Evolutionary conservation across 2,888 invertebrate species (phyloP).

Genomic region (Chironomus tentans): DNA sequence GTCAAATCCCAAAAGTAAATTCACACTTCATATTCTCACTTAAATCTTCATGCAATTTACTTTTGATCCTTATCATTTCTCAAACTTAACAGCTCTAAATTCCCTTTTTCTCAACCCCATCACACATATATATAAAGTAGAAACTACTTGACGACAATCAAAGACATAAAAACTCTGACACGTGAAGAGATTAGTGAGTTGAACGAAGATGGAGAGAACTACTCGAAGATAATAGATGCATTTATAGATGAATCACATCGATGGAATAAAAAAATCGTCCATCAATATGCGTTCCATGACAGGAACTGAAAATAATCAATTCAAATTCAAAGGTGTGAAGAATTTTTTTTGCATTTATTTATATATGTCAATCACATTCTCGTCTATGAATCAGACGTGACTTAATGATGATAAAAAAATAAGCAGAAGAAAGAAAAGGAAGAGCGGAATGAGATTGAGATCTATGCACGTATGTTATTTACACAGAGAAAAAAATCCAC

Average conservation of each 20-base stretch:
- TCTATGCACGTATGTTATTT: neutral
- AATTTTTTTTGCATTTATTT: neutral
- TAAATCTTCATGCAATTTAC: too few relatives aligned
- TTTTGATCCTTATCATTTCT: too few relatives aligned
- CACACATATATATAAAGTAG: too few relatives aligned
- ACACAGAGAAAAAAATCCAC: neutral
- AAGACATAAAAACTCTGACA: neutral
- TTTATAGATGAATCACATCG: too few relatives aligned
- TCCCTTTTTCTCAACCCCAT: neutral
- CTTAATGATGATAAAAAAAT: neutral
- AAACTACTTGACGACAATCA: neutral
- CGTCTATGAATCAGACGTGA: neutral
- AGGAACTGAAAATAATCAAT: neutral
- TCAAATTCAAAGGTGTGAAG: neutral
- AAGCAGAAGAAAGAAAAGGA: neutral
- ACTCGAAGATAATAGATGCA: too few relatives aligned
- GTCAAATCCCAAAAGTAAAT: too few relatives aligned
- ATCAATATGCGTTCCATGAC: too few relatives aligned
- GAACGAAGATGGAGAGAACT: neutral
- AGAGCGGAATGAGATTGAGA: neutral
- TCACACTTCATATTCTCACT: too few relatives aligned
- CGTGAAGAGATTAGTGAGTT: slow-evolving; percentile 14
- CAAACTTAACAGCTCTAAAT: too few relatives aligned
- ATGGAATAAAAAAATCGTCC: too few relatives aligned
- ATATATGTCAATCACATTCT: neutral